Evolutionary conservation across 2,888 invertebrate species (phyloP).

Genomic region (Petrolisthes manimaculis): DNA sequence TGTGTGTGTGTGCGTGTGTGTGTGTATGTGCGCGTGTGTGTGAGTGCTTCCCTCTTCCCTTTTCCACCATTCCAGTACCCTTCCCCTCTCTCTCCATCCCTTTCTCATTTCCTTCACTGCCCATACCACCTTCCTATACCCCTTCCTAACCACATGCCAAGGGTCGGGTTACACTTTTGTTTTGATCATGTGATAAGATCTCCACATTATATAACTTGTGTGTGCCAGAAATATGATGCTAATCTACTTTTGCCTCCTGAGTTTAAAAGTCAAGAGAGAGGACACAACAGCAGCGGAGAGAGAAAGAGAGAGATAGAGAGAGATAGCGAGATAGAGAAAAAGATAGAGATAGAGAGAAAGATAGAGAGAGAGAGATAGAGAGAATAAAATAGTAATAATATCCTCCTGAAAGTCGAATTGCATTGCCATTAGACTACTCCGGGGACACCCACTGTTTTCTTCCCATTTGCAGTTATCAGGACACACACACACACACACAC

Average conservation of each 20-base stretch:
- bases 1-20: constrained; percentile 27
- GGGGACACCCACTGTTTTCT: no score
- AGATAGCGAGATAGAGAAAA: neutral
- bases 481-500: neutral
- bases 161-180: no score
- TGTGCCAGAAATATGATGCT: no score
- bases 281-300: neutral
- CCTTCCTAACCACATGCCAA: no score
- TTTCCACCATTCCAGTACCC: no score
- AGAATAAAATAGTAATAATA: neutral
- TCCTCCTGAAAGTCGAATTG: no score
- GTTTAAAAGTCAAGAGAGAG: no score
- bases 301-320: neutral
- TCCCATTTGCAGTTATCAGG: neutral
- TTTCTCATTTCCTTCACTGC: neutral
- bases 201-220: no score
- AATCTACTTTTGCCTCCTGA: no score
- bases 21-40: constrained; percentile 22
- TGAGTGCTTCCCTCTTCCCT: neutral
- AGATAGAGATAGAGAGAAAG: constrained; percentile 5
- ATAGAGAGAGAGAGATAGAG: constrained; percentile 14
- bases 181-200: no score
- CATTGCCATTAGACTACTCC: no score
- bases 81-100: neutral
- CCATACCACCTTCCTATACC: no score